Conservation (phyloP, 2,888 invertebrate species). For the Hypena proboscidalis region DNA sequence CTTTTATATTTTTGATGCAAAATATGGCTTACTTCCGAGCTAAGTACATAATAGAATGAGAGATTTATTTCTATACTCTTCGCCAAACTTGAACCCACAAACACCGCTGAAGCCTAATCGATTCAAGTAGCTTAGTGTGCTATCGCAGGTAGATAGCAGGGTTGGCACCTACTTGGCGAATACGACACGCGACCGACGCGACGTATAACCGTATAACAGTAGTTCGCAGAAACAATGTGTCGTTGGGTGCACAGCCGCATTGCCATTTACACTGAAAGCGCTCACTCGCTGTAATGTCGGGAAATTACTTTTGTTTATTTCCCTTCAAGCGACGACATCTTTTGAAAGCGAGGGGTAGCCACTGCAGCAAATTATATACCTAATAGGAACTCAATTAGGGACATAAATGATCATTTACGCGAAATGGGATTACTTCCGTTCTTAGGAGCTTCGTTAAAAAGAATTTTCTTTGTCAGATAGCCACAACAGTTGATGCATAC, state of each 20-base stretch:
- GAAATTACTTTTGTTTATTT: conserved; percentile 57
- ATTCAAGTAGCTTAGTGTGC: not conserved
- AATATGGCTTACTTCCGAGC: conserved; percentile 8
- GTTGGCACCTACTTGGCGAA: conserved; percentile 41
- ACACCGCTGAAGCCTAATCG: not conserved
- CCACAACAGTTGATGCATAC: not conserved
- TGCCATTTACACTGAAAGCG: conserved; percentile 59
- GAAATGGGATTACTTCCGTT: conserved; percentile 31
- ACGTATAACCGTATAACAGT: conserved; percentile 54
- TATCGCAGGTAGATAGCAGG: conserved; percentile 37
- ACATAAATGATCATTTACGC: conserved; percentile 34
- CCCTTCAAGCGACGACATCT: conserved; percentile 46
- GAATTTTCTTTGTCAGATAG: not conserved
- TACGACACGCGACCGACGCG: conserved; percentile 62
- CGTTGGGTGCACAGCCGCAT: conserved; percentile 52
- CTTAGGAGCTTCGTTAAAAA: conserved; percentile 17
- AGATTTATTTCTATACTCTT: conserved; percentile 3
- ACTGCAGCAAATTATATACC: conserved; percentile 33
- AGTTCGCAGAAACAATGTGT: conserved; percentile 63
- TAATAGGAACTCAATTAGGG: conserved; percentile 39
- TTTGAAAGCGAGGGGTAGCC: conserved; percentile 37
- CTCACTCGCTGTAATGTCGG: conserved; percentile 53
- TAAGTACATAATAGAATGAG: conserved; percentile 1
- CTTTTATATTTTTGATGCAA: conserved; percentile 5
- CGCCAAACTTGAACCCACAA: not conserved